Evolutionary conservation across 2,797 vertebrate genomes (phyloP), one percentile per base, ranked within the genome.

Genomic region (Hipposideros larvatus): DNA sequence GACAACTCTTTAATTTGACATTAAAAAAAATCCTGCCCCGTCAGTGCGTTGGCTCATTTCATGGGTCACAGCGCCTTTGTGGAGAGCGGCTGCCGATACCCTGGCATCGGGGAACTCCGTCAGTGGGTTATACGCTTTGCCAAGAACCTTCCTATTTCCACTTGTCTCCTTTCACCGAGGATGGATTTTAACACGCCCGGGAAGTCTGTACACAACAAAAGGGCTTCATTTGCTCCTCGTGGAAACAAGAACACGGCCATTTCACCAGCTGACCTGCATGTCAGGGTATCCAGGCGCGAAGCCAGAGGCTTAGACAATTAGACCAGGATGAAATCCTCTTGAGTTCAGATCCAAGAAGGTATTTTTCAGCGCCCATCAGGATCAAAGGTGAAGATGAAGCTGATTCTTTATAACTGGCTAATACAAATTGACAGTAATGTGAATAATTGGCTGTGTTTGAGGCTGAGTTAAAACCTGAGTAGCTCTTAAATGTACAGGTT

Each of bases 251-350:
- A 73, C 66, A 57, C 31, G 51, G 59, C 57, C 73, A 71, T 96
- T 91, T 95, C 59, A 86, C 41, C 48, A 93, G 61, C 21, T 96
- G 96, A 85, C 91, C 83, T 79, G 70, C 65, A 71, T 84, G 91
- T 59, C 6, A 6, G 75, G 61, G 26, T 82, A 63, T 91, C 97
- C 93, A 93, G 94, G 93, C 91, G 70, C 85, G 43, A 92, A 87
- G 89, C 92, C 96, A 92, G 31, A 96, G 63, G 21, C 46, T 89
- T 53, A 78, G 68, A 87, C 59, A 96, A 96, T 93, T 78, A 95
- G 31, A 90, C 16, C 26, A 74, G 3, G 46, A 83, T 53, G 48
- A 87, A 87, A 68, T 85, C 55, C 51, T 97, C 70, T 77, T 65
- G 73, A 92, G 90, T 92, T 96, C 68, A 86, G 78, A 85, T 77